These are phyloP conservation scores for Bemisia tabaci DNA, from an alignment of 1,140 invertebrate genomes.

Conservation along the genomic window DNA sequence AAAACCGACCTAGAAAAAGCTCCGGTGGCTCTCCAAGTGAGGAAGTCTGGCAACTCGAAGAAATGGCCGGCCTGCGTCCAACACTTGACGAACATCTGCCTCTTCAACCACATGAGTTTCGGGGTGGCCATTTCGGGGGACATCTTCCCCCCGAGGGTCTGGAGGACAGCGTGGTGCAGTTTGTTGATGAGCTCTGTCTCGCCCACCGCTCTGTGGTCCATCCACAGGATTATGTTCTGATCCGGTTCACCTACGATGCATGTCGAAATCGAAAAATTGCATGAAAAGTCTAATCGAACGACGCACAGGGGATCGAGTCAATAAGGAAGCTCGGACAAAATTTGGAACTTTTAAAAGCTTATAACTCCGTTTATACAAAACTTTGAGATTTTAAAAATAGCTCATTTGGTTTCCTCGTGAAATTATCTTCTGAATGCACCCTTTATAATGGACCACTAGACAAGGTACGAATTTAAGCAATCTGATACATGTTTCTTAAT, in stretches of 20 bases:
- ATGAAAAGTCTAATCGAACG: too few relatives aligned
- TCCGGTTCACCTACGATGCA: constrained; percentile 37
- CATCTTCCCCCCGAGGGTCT: constrained; percentile 79
- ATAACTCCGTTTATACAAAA: too few relatives aligned
- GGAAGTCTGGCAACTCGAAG: constrained; percentile 89
- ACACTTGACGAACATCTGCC: constrained; percentile 49
- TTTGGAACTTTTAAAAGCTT: too few relatives aligned
- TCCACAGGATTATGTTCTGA: constrained; percentile 89
- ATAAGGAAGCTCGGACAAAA: too few relatives aligned
- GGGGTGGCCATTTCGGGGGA: constrained; percentile 92
- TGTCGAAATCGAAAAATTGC: too few relatives aligned
- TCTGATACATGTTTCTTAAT: too few relatives aligned
- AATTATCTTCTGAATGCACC: too few relatives aligned
- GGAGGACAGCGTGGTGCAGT: constrained; percentile 58
- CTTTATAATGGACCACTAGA: too few relatives aligned
- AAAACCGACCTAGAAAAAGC: constrained; percentile 53
- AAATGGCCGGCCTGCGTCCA: constrained; percentile 58
- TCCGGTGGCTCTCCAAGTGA: constrained; percentile 83
- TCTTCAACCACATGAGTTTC: constrained; percentile 91
- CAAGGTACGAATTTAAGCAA: too few relatives aligned
- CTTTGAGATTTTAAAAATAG: too few relatives aligned
- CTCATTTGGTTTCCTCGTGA: too few relatives aligned
- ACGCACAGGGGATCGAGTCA: too few relatives aligned
- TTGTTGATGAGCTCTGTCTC: constrained; percentile 75
- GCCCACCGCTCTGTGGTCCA: constrained; percentile 80